Evolutionary conservation across 2,888 invertebrate species (phyloP).

Genomic region (Automeris io): DNA sequence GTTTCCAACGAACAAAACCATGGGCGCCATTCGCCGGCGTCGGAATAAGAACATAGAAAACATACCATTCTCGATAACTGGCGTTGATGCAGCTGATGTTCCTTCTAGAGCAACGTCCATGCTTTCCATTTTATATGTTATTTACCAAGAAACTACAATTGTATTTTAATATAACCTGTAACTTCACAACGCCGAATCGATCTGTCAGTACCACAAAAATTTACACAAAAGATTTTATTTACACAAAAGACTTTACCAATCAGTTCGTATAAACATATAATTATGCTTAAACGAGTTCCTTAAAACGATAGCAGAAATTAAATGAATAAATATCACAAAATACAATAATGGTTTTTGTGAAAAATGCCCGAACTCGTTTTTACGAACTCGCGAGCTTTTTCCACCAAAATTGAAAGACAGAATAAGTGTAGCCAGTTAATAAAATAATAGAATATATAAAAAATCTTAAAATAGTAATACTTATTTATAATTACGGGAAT

Average conservation of each 20-base stretch:
- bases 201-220: conserved; percentile 40
- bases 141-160: conserved; percentile 34
- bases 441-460: conserved; percentile 5
- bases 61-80: conserved; percentile 67
- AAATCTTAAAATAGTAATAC: not conserved
- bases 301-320: conserved; percentile 22
- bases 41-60: conserved; percentile 16
- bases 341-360: conserved; percentile 22
- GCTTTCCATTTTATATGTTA: conserved; percentile 55
- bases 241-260: too few relatives aligned
- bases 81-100: conserved; percentile 57
- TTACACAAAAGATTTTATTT: conserved; percentile 13
- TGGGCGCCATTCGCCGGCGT: conserved; percentile 12
- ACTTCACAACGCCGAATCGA: conserved; percentile 58
- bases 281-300: conserved; percentile 17
- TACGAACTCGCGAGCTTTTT: conserved; percentile 40
- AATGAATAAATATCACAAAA: conserved; percentile 32
- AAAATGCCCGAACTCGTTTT: conserved; percentile 39
- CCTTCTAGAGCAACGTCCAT: conserved; percentile 72
- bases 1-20: conserved; percentile 49
- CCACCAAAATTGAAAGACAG: conserved; percentile 41
- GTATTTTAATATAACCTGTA: conserved; percentile 58
- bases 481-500: too few relatives aligned
- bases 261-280: conserved; percentile 17
- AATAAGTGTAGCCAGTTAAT: conserved; percentile 22